These are phyloP conservation scores for Orbicella faveolata DNA, from an alignment of 64 coral and sea anemone genomes.

Conservation along the genomic window DNA sequence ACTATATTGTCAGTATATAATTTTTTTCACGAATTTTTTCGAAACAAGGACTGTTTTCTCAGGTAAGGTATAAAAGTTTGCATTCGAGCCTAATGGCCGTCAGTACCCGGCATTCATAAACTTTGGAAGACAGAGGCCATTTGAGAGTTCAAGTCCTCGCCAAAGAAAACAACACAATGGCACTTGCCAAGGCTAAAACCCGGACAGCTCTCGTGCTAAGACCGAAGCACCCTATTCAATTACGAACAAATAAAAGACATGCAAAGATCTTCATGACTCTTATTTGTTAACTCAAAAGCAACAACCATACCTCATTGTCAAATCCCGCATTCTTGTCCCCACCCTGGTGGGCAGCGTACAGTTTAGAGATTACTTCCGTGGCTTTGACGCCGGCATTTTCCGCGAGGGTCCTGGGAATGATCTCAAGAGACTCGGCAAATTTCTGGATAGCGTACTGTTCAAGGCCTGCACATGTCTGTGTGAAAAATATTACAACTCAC, in stretches of 20 bases:
- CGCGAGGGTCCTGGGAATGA: constrained; percentile 82
- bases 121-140: too few species aligned
- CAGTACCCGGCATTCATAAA: too few species aligned
- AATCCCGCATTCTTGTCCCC: constrained; percentile 95
- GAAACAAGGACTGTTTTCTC: too few species aligned
- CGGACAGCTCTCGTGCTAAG: not conserved
- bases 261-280: too few species aligned
- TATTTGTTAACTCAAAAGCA: not conserved
- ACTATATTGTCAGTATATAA: too few species aligned
- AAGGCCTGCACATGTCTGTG: constrained; percentile 91
- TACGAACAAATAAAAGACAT: too few species aligned
- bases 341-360: constrained; percentile 89
- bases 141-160: too few species aligned
- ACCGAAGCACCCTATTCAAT: not conserved
- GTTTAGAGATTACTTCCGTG: constrained; percentile 90
- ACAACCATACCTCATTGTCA: constrained; percentile 84
- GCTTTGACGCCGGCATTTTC: constrained; percentile 93
- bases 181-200: not conserved
- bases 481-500: not conserved
- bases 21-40: too few species aligned
- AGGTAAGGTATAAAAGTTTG: too few species aligned
- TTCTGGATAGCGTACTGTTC: constrained; percentile 97
- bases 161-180: not conserved
- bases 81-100: too few species aligned
- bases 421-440: constrained; percentile 92